phyloP scores from a whole-genome alignment of 1,140 invertebrate species.

The Potamilus streckersoni region DNA sequence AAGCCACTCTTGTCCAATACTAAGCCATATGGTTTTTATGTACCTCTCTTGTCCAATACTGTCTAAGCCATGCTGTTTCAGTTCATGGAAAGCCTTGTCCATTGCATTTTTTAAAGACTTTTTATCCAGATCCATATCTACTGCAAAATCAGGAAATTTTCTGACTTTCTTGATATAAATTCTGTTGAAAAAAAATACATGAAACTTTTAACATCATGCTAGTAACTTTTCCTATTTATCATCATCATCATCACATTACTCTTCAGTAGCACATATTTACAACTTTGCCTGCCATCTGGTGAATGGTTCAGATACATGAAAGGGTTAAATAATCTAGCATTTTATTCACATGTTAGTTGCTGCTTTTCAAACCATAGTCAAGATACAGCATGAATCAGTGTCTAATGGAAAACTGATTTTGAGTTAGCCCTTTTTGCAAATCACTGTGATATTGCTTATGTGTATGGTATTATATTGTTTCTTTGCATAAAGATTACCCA shows the following conservation, averaged over 20 bases:
- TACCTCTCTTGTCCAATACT: slow-evolving; percentile 64
- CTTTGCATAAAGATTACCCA: too few species aligned
- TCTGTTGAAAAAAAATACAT: slow-evolving; percentile 38
- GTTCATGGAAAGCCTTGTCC: slow-evolving; percentile 66
- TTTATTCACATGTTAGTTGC: too few species aligned
- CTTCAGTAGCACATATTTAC: too few species aligned
- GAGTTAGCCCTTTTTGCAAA: too few species aligned
- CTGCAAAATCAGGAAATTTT: slow-evolving; percentile 65
- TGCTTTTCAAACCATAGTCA: too few species aligned
- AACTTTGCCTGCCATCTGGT: too few species aligned
- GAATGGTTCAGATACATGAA: too few species aligned
- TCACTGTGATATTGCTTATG: too few species aligned
- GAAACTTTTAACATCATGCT: background rate
- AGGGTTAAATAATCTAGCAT: too few species aligned
- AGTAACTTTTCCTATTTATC: background rate
- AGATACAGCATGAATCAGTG: too few species aligned
- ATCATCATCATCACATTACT: background rate
- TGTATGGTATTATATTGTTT: too few species aligned
- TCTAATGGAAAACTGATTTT: too few species aligned
- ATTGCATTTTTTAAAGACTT: slow-evolving; percentile 61
- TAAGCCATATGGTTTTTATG: background rate
- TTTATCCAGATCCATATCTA: slow-evolving; percentile 60
- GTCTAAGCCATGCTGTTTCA: slow-evolving; percentile 57
- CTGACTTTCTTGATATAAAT: slow-evolving; percentile 68
- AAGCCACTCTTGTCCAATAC: background rate